phyloP scores from a whole-genome alignment of 2,113 vertebrate species.

The Holacanthus passer region DNA sequence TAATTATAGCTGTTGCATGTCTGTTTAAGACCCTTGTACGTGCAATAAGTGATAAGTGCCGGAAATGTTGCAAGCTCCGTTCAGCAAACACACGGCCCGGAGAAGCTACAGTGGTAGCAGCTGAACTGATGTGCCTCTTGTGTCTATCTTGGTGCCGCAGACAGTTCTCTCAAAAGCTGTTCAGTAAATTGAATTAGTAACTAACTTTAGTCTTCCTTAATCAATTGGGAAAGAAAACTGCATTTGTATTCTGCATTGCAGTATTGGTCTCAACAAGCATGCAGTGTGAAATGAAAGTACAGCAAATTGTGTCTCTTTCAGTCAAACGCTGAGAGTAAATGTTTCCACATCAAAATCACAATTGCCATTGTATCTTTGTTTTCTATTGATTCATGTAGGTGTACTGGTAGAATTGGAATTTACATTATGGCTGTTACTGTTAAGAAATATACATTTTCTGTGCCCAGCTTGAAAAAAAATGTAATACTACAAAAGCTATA shows the following conservation, averaged over 20 bases:
- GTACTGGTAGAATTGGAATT: not conserved
- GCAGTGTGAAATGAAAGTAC: constrained; percentile 26
- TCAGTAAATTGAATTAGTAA: constrained; percentile 23
- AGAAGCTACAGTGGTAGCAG: not conserved
- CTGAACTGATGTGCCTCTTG: constrained; percentile 3
- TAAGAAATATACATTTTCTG: not conserved
- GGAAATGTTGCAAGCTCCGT: not conserved
- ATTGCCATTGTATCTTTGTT: not conserved
- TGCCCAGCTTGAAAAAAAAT: too few relatives aligned
- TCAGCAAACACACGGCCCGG: not conserved
- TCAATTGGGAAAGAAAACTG: constrained; percentile 8
- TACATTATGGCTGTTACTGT: too few relatives aligned
- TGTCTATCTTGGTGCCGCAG: not conserved
- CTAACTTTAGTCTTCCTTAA: constrained; percentile 5
- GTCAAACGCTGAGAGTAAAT: not conserved
- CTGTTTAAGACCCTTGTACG: not conserved
- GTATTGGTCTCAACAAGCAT: not conserved
- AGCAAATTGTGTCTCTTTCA: constrained; percentile 1
- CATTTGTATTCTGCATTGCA: constrained; percentile 23
- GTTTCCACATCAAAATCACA: not conserved
- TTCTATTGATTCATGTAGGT: not conserved
- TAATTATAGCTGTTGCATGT: not conserved
- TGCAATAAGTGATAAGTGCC: not conserved
- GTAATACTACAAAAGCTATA: too few relatives aligned
- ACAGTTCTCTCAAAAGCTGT: constrained; percentile 10